phyloP scores from a whole-genome alignment of 2,797 vertebrate genomes.

The Falco rusticolus region DNA sequence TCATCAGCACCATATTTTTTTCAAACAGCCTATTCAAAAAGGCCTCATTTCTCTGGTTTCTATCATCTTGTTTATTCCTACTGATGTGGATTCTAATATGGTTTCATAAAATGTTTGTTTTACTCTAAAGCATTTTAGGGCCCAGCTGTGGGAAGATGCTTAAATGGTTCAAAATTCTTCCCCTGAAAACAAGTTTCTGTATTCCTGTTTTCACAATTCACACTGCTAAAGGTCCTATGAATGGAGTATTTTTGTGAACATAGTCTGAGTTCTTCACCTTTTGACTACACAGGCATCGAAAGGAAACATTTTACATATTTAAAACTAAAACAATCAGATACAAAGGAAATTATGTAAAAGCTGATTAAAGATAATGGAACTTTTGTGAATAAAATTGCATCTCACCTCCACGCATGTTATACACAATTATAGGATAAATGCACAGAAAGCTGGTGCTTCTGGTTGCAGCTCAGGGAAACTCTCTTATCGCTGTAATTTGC shows the following conservation, averaged over 20 bases:
- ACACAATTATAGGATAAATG: constrained; percentile 9
- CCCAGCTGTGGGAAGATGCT: not conserved
- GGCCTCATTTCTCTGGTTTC: not conserved
- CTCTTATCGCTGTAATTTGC: not conserved
- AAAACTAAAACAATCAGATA: not conserved
- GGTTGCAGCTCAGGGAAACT: constrained; percentile 19
- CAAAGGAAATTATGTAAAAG: constrained; percentile 2
- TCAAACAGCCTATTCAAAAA: not conserved
- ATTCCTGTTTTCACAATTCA: not conserved
- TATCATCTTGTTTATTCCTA: not conserved
- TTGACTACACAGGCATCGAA: not conserved
- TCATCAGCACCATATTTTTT: not conserved
- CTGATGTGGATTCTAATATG: not conserved
- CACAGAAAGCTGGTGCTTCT: not conserved
- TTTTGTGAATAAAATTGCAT: not conserved
- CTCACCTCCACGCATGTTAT: not conserved
- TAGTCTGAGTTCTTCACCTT: not conserved
- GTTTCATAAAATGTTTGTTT: not conserved
- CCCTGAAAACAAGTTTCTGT: not conserved
- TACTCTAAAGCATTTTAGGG: not conserved
- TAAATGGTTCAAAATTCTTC: not conserved
- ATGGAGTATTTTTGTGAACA: not conserved
- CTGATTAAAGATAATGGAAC: constrained; percentile 14
- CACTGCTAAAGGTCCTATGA: not conserved
- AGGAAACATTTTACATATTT: not conserved